Percentiles rank a stretch among this genome's conserved stretches.
These are phyloP conservation scores for Parnassius orleans DNA, from an alignment of 2,888 invertebrate species.

Conservation along the genomic window DNA sequence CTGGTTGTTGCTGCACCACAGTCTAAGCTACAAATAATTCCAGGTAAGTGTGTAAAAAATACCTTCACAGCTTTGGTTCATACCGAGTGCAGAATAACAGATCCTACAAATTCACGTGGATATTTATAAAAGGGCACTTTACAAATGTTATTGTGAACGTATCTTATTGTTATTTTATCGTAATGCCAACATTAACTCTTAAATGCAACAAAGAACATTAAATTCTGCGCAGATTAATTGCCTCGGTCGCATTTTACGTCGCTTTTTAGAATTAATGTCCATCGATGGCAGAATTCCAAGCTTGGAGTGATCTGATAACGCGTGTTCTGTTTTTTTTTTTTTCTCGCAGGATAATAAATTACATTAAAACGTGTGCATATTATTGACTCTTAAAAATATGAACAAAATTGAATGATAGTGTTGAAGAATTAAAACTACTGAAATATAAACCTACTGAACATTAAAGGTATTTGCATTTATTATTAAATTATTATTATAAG, in stretches of 20 bases:
- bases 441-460: too few relatives aligned
- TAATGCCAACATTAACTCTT: not conserved
- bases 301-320: not conserved
- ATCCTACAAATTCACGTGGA: too few relatives aligned
- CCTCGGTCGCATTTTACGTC: slow-evolving; percentile 10
- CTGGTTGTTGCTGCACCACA: slow-evolving; percentile 44
- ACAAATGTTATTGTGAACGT: too few relatives aligned
- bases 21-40: slow-evolving; percentile 50
- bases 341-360: not conserved
- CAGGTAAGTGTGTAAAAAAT: slow-evolving; percentile 41
- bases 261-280: slow-evolving; percentile 15
- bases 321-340: not conserved
- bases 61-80: too few relatives aligned
- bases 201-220: slow-evolving; percentile 11
- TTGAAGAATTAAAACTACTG: too few relatives aligned
- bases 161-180: slow-evolving; percentile 23
- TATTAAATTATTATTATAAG: too few relatives aligned
- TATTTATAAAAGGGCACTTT: too few relatives aligned
- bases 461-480: too few relatives aligned
- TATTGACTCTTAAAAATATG: too few relatives aligned
- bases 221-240: slow-evolving; percentile 18
- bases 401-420: too few relatives aligned
- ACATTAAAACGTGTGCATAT: too few relatives aligned
- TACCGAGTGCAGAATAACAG: too few relatives aligned
- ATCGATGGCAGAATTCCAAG: slow-evolving; percentile 18